Percentiles rank a stretch among this genome's conserved stretches.
Evolutionary conservation across 2,113 vertebrate species (phyloP).

Genomic region (Genyomyrus donnyi): DNA sequence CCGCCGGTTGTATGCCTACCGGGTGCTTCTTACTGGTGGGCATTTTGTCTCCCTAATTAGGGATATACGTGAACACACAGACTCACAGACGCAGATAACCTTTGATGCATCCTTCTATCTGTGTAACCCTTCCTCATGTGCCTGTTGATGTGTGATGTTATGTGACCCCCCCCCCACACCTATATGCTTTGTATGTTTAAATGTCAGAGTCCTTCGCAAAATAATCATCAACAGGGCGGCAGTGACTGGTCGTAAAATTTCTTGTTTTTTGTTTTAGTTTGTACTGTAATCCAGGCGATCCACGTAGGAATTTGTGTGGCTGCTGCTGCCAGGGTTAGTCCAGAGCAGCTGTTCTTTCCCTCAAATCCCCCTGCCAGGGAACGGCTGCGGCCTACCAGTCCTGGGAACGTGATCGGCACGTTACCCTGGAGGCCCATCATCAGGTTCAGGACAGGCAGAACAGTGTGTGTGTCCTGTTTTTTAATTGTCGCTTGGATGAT

Average conservation of each 20-base stretch:
- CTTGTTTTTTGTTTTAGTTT: not conserved
- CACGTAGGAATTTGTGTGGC: not conserved
- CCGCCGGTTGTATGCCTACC: not conserved
- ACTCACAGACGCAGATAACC: not conserved
- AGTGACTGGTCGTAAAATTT: not conserved
- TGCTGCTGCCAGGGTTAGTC: slow-evolving; percentile 21
- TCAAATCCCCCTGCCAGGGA: not conserved
- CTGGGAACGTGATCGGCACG: slow-evolving; percentile 13
- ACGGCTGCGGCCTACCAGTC: not conserved
- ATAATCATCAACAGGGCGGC: not conserved
- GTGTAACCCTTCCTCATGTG: not conserved
- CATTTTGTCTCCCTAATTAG: not conserved
- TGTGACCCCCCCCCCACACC: not conserved
- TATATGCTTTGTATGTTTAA: not conserved
- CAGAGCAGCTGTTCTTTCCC: slow-evolving; percentile 30
- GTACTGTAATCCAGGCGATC: slow-evolving; percentile 5
- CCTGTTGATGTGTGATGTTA: not conserved
- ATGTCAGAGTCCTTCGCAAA: not conserved
- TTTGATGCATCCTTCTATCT: not conserved
- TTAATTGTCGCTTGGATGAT: not conserved
- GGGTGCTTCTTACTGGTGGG: not conserved
- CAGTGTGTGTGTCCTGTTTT: not conserved
- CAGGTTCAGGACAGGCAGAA: not conserved
- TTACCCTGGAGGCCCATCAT: not conserved
- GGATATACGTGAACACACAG: not conserved